A percentile compares a stretch with the other conserved stretches of the same genome.
Conservation (phyloP, 1,140 invertebrate species). For the Drosophila lacertosa region DNA sequence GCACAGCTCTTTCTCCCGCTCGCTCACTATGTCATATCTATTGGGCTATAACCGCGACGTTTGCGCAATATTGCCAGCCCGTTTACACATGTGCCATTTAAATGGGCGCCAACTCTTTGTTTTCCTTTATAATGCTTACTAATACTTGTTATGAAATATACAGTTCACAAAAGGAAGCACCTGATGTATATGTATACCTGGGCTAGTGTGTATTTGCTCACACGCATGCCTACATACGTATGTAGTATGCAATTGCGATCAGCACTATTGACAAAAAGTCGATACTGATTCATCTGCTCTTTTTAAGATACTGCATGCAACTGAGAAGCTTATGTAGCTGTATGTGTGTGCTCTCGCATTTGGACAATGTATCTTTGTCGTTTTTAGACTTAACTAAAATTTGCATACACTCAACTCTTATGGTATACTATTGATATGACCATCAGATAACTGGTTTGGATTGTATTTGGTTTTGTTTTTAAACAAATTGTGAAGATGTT, state of each 20-base stretch:
- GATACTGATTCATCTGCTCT: background rate
- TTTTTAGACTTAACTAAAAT: too few species aligned
- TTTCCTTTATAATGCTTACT: conserved; percentile 18
- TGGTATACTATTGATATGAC: too few species aligned
- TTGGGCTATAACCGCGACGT: conserved; percentile 18
- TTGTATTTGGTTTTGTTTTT: too few species aligned
- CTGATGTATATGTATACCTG: background rate
- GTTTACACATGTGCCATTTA: conserved; percentile 38
- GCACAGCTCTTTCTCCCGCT: conserved; percentile 1
- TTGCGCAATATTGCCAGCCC: conserved; percentile 35
- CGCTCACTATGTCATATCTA: conserved; percentile 47
- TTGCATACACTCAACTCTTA: too few species aligned
- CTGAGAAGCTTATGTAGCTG: background rate
- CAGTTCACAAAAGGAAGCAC: conserved; percentile 10
- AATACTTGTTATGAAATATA: conserved; percentile 29
- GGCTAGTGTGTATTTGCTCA: background rate
- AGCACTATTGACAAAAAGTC: background rate
- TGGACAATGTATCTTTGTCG: background rate
- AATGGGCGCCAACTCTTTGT: conserved; percentile 39
- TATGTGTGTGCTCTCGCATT: background rate
- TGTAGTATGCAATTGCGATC: background rate
- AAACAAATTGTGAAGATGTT: too few species aligned
- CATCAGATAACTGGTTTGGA: too few species aligned
- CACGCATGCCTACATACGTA: background rate
- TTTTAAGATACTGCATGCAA: too few species aligned